Evolutionary conservation across 2,888 invertebrate genomes (phyloP).

Genomic region (Idaea biselata): DNA sequence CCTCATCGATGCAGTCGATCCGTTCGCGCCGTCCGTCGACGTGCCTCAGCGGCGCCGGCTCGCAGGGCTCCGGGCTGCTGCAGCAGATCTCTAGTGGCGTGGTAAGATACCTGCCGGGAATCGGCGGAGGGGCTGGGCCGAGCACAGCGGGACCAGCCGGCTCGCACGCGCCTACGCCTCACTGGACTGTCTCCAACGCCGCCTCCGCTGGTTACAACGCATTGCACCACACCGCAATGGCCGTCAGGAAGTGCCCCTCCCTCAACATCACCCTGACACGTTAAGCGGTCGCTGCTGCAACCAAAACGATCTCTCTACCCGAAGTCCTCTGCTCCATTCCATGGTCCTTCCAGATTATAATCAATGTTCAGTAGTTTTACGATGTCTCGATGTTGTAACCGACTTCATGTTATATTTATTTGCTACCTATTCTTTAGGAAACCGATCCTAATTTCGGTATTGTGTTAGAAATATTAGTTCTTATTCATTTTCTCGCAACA

Average conservation of each 20-base stretch:
- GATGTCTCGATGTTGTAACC: constrained; percentile 54
- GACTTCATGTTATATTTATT: constrained; percentile 48
- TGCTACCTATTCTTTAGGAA: constrained; percentile 29
- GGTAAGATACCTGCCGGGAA: constrained; percentile 90
- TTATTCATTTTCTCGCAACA: neutral
- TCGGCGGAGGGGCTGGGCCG: constrained; percentile 70
- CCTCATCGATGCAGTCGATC: constrained; percentile 81
- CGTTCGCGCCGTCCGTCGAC: constrained; percentile 86
- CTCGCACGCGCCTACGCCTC: constrained; percentile 68
- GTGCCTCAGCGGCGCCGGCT: constrained; percentile 81
- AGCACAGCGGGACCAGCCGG: constrained; percentile 82
- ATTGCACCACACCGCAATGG: constrained; percentile 75
- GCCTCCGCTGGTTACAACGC: constrained; percentile 78
- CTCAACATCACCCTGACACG: constrained; percentile 86
- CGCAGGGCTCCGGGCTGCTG: constrained; percentile 87
- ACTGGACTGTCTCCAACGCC: constrained; percentile 75
- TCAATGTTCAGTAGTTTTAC: constrained; percentile 54
- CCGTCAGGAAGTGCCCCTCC: constrained; percentile 88
- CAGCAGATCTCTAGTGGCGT: constrained; percentile 96
- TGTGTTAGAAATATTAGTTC: neutral
- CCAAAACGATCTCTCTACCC: neutral
- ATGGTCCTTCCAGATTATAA: neutral
- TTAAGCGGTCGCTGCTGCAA: constrained; percentile 39
- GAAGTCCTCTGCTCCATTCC: neutral
- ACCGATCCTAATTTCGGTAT: neutral